Evolutionary conservation across 2,113 vertebrate genomes (phyloP).

Genomic region (Xenus cinereus): DNA sequence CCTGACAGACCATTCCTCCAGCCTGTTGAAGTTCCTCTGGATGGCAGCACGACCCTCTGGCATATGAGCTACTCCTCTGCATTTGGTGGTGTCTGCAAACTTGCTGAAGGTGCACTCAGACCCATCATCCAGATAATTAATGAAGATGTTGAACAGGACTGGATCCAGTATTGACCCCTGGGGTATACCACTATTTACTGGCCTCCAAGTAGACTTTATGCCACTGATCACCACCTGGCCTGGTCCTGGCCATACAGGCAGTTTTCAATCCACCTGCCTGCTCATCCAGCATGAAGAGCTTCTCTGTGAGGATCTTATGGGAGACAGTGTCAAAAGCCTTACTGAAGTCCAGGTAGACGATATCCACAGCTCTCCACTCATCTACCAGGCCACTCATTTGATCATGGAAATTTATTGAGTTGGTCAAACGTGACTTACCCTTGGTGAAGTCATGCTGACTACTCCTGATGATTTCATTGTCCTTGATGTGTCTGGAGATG

Average conservation of each 20-base stretch:
- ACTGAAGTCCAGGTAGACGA: neutral
- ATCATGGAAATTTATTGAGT: neutral
- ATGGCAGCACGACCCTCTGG: neutral
- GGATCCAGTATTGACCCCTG: neutral
- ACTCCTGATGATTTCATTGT: neutral
- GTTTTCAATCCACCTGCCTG: neutral
- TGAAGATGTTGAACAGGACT: neutral
- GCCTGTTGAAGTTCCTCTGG: neutral
- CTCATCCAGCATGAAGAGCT: neutral
- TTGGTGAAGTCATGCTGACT: neutral
- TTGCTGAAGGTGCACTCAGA: neutral
- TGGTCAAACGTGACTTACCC: neutral
- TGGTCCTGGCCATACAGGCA: neutral
- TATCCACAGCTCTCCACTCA: neutral
- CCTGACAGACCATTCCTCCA: neutral
- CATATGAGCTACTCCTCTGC: neutral
- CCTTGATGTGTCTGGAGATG: neutral
- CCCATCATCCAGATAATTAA: neutral
- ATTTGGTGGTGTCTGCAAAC: neutral
- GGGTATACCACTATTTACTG: neutral
- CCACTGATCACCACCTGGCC: neutral
- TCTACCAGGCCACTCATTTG: neutral
- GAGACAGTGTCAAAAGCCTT: neutral
- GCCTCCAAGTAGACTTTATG: neutral
- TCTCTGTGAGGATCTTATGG: neutral